Percentiles rank a stretch among this genome's conserved stretches.
These are phyloP conservation scores for Cheilinus undulatus DNA, from an alignment of 2,113 vertebrate genomes.

Conservation along the genomic window DNA sequence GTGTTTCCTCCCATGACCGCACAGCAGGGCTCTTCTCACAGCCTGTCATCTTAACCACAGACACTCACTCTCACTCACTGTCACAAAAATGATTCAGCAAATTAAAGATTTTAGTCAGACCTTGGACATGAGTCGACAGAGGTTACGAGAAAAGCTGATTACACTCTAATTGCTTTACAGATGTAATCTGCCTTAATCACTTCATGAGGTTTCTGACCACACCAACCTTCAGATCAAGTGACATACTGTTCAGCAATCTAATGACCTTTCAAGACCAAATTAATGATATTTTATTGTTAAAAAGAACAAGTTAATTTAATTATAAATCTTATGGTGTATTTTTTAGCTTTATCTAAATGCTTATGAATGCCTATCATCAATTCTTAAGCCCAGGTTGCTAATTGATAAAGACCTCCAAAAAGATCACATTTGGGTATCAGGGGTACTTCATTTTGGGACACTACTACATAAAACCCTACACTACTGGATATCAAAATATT, in stretches of 20 bases:
- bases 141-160: not conserved
- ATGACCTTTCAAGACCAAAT: too few species aligned
- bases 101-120: conserved; percentile 7
- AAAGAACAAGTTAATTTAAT: too few species aligned
- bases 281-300: too few species aligned
- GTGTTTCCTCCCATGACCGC: conserved; percentile 66
- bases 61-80: conserved; percentile 13
- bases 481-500: too few species aligned
- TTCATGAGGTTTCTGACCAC: not conserved
- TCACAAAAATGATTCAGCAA: conserved; percentile 14
- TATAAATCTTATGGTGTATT: too few species aligned
- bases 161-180: not conserved
- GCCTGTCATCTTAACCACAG: conserved; percentile 34
- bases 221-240: not conserved
- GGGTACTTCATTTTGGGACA: too few species aligned
- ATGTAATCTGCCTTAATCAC: conserved; percentile 6
- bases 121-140: not conserved
- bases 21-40: conserved; percentile 55
- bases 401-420: too few species aligned
- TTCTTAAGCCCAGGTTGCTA: too few species aligned
- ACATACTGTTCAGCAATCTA: conserved; percentile 11
- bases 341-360: too few species aligned
- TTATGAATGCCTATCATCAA: too few species aligned
- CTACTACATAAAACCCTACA: too few species aligned
- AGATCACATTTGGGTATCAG: too few species aligned